A percentile compares a stretch with the other conserved stretches of the same genome.
Conservation (phyloP, 2,113 vertebrate genomes). For the Corythoichthys intestinalis region DNA sequence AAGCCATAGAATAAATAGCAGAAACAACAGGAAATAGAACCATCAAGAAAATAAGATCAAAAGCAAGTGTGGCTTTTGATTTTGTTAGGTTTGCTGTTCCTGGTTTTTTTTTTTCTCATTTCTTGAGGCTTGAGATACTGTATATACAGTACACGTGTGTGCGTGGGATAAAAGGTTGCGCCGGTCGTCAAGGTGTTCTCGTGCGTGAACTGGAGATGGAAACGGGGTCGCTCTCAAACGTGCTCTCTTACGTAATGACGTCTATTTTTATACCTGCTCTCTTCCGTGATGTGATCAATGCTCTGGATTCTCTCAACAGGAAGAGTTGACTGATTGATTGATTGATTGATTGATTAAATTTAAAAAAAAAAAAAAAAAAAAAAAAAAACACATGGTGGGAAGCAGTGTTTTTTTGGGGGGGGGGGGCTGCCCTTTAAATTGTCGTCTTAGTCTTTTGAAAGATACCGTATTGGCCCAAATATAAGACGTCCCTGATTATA, state of each 20-base stretch:
- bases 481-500: no score
- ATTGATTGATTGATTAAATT: constrained; percentile 1
- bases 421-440: no score
- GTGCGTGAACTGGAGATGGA: constrained; percentile 12
- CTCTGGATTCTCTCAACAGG: constrained; percentile 21
- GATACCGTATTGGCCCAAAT: no score
- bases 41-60: background rate
- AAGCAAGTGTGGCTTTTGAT: background rate
- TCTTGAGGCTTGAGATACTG: no score
- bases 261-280: constrained; percentile 3
- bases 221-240: constrained; percentile 9
- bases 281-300: constrained; percentile 5
- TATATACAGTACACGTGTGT: background rate
- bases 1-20: background rate
- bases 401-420: no score
- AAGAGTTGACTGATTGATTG: constrained; percentile 20
- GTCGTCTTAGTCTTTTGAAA: no score
- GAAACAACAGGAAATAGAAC: background rate
- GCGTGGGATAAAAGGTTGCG: constrained; percentile 30
- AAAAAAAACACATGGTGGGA: no score
- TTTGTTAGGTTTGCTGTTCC: background rate
- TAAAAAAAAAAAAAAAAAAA: constrained; percentile 16
- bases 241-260: background rate
- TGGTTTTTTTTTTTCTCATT: background rate
- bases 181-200: constrained; percentile 27